Evolutionary conservation across 2,888 invertebrate species (phyloP), one percentile per base, ranked within the genome.

Genomic region (Encarsia formosa): DNA sequence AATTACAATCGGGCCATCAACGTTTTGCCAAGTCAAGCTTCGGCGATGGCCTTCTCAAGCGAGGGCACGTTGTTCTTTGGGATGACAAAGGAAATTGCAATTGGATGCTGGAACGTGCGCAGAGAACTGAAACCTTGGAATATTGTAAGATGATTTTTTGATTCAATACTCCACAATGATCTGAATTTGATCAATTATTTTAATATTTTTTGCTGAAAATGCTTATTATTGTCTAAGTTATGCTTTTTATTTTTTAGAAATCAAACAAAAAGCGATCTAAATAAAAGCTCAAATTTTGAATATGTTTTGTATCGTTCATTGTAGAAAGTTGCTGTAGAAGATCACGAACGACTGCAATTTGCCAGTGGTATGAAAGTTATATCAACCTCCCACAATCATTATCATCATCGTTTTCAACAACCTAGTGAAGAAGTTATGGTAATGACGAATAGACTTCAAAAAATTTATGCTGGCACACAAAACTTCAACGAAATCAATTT

Each of bases 31-130:
- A 59, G 59, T 42, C 64, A 63, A 38, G 52, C 57, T 0, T n/a
- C 52, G 1, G 39, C 49, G 9, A 47, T 52, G 32, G 63, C 59
- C 0, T 54, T 60, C 5, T 54, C 59, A 0, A 13, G 6, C 0
- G 52, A 56, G 3, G 75, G 74, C 1, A 58, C 68, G 13, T 57
- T 77, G 3, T 75, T 74, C 57, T 75, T 69, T 49, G 72, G 73
- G 0, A 60, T 72, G 9, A 61, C 73, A 3, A 43, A 56, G 3
- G 60, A 67, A 42, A 70, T 69, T 11, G 64, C 73, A 5, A 64
- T 76, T 9, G 69, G 63, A 8, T 76, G 74, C 52, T 74, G 71
- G 69, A 71, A 76, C 52, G 67, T 66, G 1, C 29, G 58, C 5
- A 59, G 56, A 6, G 57, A 63, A 1, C 39, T 61, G 32, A 35